A percentile compares a stretch with the other conserved stretches of the same genome.
Conservation (phyloP, 2,888 invertebrate species). For the Cenopis cana region DNA sequence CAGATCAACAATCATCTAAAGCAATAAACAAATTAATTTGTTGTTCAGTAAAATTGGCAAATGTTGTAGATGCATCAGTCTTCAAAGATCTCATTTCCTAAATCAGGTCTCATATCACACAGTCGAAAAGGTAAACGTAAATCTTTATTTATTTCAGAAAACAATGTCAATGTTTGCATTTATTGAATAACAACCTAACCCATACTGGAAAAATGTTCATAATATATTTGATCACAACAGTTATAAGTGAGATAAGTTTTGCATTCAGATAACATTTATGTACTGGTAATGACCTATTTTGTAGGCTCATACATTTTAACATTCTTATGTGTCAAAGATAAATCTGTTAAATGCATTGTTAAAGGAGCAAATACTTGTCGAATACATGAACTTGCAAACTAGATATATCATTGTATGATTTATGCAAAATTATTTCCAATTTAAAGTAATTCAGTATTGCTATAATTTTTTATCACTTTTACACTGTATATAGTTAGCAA, state of each 20-base stretch:
- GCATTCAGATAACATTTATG: conserved; percentile 18
- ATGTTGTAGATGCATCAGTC: conserved; percentile 75
- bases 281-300: conserved; percentile 32
- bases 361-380: conserved; percentile 1
- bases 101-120: conserved; percentile 46
- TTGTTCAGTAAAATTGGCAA: conserved; percentile 53
- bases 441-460: conserved; percentile 18
- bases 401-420: neutral
- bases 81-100: conserved; percentile 52
- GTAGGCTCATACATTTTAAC: conserved; percentile 13
- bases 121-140: conserved; percentile 48
- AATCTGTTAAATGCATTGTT: conserved; percentile 4
- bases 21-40: conserved; percentile 50
- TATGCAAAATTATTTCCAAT: conserved; percentile 16
- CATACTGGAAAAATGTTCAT: conserved; percentile 52
- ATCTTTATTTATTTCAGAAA: conserved; percentile 29
- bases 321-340: conserved; percentile 4
- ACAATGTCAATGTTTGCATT: neutral
- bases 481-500: conserved; percentile 53
- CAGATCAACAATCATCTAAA: conserved; percentile 56
- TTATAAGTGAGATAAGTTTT: conserved; percentile 2
- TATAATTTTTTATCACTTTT: conserved; percentile 19
- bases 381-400: conserved; percentile 31
- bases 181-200: conserved; percentile 45
- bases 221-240: conserved; percentile 35